Conservation (phyloP, 2,113 vertebrate species). For the Eulemur macaco region DNA sequence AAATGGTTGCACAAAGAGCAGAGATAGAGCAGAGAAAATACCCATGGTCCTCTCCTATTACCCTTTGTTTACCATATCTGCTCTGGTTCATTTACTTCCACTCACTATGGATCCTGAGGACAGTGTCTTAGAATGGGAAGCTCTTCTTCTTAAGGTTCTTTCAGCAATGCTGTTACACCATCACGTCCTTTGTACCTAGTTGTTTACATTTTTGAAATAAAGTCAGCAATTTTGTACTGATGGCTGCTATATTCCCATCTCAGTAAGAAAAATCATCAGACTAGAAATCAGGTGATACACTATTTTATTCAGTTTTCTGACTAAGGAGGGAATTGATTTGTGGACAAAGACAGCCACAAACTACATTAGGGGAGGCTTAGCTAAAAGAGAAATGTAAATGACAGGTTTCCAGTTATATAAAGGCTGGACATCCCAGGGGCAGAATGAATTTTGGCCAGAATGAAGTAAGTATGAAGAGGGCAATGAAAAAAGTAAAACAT, state of each 20-base stretch:
- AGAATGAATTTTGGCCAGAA: neutral
- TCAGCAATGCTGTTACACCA: neutral
- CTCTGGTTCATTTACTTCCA: neutral
- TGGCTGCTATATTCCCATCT: neutral
- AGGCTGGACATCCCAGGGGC: neutral
- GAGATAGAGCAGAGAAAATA: neutral
- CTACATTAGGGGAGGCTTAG: neutral
- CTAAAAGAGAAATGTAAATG: neutral
- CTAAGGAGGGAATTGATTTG: neutral
- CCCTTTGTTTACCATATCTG: neutral
- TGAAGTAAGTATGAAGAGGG: neutral
- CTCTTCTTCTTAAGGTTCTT: neutral
- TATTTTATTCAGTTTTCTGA: neutral
- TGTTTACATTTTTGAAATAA: neutral
- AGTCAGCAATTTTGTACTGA: neutral
- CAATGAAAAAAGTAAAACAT: neutral
- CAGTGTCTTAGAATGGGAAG: neutral
- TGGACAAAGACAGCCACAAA: neutral
- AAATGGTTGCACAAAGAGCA: neutral
- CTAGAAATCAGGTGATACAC: neutral
- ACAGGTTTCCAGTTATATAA: neutral
- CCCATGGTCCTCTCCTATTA: neutral
- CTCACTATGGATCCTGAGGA: neutral
- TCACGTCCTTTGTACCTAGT: neutral
- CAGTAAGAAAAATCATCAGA: neutral